Base-by-base conservation (phyloP, 2,113 vertebrate genomes). In the Symphodus melops region DNA sequence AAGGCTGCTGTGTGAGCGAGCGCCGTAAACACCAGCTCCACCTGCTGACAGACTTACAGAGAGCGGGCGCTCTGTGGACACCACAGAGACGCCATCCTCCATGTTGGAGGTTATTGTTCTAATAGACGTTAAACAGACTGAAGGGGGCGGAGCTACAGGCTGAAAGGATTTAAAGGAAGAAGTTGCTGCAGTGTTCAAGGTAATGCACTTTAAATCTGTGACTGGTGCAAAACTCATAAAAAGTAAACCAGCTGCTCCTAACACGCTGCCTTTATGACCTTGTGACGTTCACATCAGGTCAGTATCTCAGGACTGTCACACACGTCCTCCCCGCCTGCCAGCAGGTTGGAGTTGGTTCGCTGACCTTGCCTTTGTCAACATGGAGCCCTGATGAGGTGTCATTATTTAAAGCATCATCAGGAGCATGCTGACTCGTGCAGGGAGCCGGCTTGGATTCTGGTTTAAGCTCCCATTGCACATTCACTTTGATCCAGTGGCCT, bases 121-220 rank as follows among this genome's bases (percentile, higher is more conserved):
- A 25, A 25, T 25, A 2, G 25, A 25, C 25, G 2, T 25, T 25
- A 4, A 25, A 25, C 2, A 2, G 25, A 25, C 25, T 25, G 25
- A 25, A 25, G 25, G 25, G 4, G 25, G 25, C 2, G 25, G 25
- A 25, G 25, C 4, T 25, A 25, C 25, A 25, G 25, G 4, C 25
- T 25, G 25, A 2, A n/a, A n/a, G 2, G 25, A 2, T 25, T 82
- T 58, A 66, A 75, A 82, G 42, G 53, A 64, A 17, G 21, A 77
- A 36, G 44, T 58, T 72, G 56, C 71, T 69, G 61, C 76, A 73
- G 75, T 78, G 57, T 72, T 73, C 66, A 57, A 76, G 44, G 37
- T 33, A 55, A 81, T 61, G 25, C 28, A 58, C 39, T 68, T 78
- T 51, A 42, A 66, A 72, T 75, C 58, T 76, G 49, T 51, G 36